Base-by-base conservation (phyloP, 2,113 vertebrate species). In the Tragelaphus buxtoni region DNA sequence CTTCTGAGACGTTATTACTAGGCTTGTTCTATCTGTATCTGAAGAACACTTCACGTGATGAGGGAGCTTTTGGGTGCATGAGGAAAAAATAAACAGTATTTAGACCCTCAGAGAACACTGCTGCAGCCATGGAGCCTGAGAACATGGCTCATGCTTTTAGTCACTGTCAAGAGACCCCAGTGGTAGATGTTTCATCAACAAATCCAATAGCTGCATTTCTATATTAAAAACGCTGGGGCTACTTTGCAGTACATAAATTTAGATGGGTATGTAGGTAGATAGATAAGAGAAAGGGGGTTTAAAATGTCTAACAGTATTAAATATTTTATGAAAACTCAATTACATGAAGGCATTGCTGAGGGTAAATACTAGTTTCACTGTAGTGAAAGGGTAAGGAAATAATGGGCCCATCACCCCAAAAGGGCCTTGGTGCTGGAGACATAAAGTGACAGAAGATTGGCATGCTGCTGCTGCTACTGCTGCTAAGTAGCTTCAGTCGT, bases 111-210 rank as follows among this genome's bases (percentile, higher is more conserved):
- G 45, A 42, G 39, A 17, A 32, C 39, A 18, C 42, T 16, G 28
- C 39, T 61, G 69, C 22, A 88, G 63, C 7, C 77, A 35, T 16
- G 45, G 58, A 95, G 85, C 61, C 60, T 32, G 28, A 92, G 9
- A 85, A 77, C 91, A 85, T 94, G 83, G 32, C 10, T 85, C 8
- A 24, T 10, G 39, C 28, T 90, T 82, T 79, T 83, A 93, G 35
- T 61, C 53, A 96, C 80, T 55, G 42, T 81, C 84, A 97, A 45
- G 87, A 87, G 95, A 97, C 4, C 28, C 17, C 26, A 90, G 39
- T 61, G 7, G 53, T 87, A 90, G 77, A 63, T 83, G 55, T 96
- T 95, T 79, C n/a, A 65, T 69, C 47, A 87, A 47, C 39, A 77
- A 88, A 80, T 9, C 22, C 49, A 81, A 24, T 80, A 91, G 2